A percentile compares a stretch with the other conserved stretches of the same genome.
Conservation (phyloP, 2,888 invertebrate species). For the Morinoia aosen region DNA sequence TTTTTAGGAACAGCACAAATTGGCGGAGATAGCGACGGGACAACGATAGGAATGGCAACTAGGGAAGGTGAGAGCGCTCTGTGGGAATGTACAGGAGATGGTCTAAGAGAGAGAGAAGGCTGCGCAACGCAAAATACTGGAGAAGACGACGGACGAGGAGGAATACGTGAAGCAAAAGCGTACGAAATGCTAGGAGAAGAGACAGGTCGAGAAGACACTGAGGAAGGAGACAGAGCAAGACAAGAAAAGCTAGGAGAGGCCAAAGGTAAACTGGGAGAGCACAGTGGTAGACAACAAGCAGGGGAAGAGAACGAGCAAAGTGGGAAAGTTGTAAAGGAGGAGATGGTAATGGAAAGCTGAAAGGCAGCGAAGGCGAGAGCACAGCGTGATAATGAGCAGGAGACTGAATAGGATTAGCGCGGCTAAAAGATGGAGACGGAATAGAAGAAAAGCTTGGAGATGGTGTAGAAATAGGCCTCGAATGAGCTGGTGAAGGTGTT, state of each 20-base stretch:
- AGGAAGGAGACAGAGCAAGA: neutral
- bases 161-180: neutral
- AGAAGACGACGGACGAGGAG: neutral
- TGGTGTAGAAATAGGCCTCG: conserved; percentile 11
- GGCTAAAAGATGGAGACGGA: neutral
- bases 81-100: neutral
- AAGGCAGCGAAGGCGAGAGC: neutral
- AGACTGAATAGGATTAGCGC: neutral
- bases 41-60: neutral
- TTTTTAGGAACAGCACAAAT: conserved; percentile 25
- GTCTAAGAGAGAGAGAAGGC: neutral
- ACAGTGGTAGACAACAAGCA: neutral
- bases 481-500: conserved; percentile 43
- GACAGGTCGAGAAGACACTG: neutral
- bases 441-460: conserved; percentile 21
- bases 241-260: conserved; percentile 19
- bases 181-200: neutral
- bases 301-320: neutral
- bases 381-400: conserved; percentile 44
- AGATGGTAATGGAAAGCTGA: conserved; percentile 12
- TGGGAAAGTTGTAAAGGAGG: conserved; percentile 20
- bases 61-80: neutral
- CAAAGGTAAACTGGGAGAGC: neutral
- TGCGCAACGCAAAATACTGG: neutral
- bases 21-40: neutral